A percentile compares a stretch with the other conserved stretches of the same genome.
phyloP scores from a whole-genome alignment of 1,140 invertebrate species.

The Drosophila parvula region DNA sequence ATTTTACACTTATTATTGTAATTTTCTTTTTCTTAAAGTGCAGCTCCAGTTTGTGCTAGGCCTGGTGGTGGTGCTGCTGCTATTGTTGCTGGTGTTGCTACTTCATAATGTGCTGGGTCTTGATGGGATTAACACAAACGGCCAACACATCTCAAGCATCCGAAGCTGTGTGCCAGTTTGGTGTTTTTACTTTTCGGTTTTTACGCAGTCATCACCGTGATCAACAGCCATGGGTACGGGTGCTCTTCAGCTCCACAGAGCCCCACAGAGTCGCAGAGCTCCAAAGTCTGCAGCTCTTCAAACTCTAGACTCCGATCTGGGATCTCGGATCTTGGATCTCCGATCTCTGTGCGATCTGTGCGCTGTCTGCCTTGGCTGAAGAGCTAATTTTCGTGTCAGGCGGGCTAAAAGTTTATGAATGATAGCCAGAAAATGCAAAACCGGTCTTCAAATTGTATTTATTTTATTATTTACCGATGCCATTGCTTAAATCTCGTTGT shows the following conservation, averaged over 20 bases:
- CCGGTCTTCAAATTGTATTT: slow-evolving; percentile 62
- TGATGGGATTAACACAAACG: slow-evolving; percentile 82
- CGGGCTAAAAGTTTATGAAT: slow-evolving; percentile 77
- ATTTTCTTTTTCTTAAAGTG: not conserved
- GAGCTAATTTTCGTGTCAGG: slow-evolving; percentile 80
- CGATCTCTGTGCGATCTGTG: slow-evolving; percentile 39
- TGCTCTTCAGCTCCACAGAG: slow-evolving; percentile 56
- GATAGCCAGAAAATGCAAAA: slow-evolving; percentile 71
- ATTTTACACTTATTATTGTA: no score
- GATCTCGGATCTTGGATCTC: slow-evolving; percentile 17
- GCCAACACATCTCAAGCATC: slow-evolving; percentile 80
- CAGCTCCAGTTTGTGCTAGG: slow-evolving; percentile 70
- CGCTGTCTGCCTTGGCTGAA: slow-evolving; percentile 76
- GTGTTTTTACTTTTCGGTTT: slow-evolving; percentile 70
- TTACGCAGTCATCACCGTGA: slow-evolving; percentile 77
- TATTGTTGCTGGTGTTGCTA: slow-evolving; percentile 67
- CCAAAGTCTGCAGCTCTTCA: slow-evolving; percentile 56
- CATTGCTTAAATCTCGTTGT: slow-evolving; percentile 49
- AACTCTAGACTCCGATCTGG: slow-evolving; percentile 27
- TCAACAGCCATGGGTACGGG: slow-evolving; percentile 56
- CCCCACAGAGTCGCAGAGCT: slow-evolving; percentile 3
- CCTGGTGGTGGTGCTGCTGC: slow-evolving; percentile 31
- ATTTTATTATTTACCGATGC: slow-evolving; percentile 58
- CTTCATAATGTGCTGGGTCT: slow-evolving; percentile 76
- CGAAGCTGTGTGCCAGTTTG: slow-evolving; percentile 78